Percentiles rank a stretch among this genome's conserved stretches.
These are phyloP conservation scores for Lepus townsendii DNA, from an alignment of 2,797 vertebrate genomes.

Conservation along the genomic window DNA sequence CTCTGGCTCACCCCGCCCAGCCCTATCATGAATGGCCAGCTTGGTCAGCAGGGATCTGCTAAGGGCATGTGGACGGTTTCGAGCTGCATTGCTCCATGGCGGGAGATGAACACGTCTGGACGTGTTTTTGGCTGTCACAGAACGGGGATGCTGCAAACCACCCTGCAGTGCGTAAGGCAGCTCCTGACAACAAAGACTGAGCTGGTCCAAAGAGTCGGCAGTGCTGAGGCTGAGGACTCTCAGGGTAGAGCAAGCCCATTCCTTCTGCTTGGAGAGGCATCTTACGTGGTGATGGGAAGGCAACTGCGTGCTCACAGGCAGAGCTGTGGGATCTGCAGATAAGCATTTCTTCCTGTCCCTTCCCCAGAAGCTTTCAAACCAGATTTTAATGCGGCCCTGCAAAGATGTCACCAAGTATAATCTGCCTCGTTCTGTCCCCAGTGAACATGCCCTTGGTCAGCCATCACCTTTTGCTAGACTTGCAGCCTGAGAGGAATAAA, in stretches of 20 bases:
- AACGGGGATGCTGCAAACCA: background rate
- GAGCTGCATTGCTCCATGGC: background rate
- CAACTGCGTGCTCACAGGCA: background rate
- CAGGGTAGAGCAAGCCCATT: background rate
- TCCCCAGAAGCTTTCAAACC: background rate
- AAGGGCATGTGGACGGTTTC: background rate
- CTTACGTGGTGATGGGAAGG: background rate
- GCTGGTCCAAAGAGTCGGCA: background rate
- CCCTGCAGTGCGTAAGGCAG: background rate
- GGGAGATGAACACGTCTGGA: background rate
- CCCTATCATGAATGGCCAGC: background rate
- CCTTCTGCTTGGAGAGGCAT: background rate
- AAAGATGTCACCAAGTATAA: background rate
- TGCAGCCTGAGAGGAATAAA: slow-evolving; percentile 15
- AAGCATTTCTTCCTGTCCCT: background rate
- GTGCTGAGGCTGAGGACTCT: background rate
- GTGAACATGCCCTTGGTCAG: background rate
- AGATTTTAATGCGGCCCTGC: background rate
- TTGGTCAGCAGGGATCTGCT: background rate
- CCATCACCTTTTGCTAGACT: slow-evolving; percentile 11
- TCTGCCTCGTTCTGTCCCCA: background rate
- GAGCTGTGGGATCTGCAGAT: fast-evolving
- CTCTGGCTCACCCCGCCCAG: background rate
- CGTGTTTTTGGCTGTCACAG: background rate
- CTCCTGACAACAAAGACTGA: background rate